phyloP scores from a whole-genome alignment of 2,888 invertebrate genomes.

The Halictus ligatus region DNA sequence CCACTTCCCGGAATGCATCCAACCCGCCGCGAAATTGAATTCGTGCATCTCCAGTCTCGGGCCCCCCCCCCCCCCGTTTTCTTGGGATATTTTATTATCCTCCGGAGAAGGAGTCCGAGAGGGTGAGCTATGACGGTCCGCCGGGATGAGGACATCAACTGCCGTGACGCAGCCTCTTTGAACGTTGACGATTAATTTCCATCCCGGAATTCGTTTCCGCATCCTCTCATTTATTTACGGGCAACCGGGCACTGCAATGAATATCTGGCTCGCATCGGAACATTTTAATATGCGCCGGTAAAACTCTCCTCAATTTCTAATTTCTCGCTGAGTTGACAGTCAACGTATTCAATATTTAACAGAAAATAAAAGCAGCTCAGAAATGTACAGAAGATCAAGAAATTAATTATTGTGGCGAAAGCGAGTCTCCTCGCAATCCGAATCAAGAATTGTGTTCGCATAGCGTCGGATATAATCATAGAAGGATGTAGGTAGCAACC shows the following conservation, averaged over 20 bases:
- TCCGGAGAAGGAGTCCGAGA: background rate
- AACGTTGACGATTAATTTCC: background rate
- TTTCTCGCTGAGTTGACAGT: too few relatives aligned
- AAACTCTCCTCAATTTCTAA: too few relatives aligned
- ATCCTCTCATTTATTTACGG: background rate
- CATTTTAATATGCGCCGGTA: background rate
- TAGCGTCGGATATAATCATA: background rate
- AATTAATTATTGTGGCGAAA: background rate
- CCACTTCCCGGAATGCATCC: conserved; percentile 46
- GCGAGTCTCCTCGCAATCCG: background rate
- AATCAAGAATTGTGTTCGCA: background rate
- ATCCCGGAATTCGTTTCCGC: background rate
- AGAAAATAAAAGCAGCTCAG: too few relatives aligned
- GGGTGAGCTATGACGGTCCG: background rate
- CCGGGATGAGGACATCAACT: background rate
- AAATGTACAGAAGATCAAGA: background rate
- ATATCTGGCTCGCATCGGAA: background rate
- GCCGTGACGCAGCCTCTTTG: background rate
- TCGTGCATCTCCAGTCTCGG: conserved; percentile 30
- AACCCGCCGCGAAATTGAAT: conserved; percentile 53
- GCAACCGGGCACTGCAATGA: background rate
- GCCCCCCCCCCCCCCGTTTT: background rate
- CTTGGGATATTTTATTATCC: conserved; percentile 43
- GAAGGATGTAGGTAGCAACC: background rate
- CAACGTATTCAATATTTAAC: background rate